A percentile compares a stretch with the other conserved stretches of the same genome.
These are phyloP conservation scores for Epizoanthus rinbou DNA, from an alignment of 92 coral and sea anemone genomes.

Conservation along the genomic window DNA sequence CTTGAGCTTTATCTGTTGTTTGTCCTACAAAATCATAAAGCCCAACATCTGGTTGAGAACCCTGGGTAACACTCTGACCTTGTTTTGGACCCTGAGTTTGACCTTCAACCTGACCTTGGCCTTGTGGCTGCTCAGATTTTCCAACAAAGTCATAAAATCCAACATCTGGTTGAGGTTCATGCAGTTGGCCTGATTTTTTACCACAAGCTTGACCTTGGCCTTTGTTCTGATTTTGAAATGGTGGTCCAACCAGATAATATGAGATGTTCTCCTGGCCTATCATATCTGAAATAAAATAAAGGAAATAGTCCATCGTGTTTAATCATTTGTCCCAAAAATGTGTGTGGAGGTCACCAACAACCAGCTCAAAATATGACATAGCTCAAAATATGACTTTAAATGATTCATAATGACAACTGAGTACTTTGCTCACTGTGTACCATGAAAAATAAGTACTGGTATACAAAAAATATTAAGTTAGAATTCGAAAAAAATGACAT, in stretches of 20 bases:
- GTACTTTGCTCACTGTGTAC: no score
- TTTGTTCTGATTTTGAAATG: background rate
- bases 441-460: no score
- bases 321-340: no score
- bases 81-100: background rate
- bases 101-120: no score
- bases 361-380: no score
- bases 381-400: no score
- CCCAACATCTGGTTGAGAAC: background rate
- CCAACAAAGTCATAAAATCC: slow-evolving; percentile 5
- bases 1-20: background rate
- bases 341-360: no score
- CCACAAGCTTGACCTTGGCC: background rate
- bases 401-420: no score
- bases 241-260: slow-evolving; percentile 1
- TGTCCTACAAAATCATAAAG: slow-evolving; percentile 26
- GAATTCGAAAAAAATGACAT: no score
- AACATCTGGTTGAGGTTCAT: background rate
- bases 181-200: background rate
- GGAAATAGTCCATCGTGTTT: no score
- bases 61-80: background rate
- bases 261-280: slow-evolving; percentile 51
- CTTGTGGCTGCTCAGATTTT: background rate
- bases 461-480: no score
- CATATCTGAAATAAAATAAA: slow-evolving; percentile 47